Conservation (phyloP, 2,888 invertebrate species). For the Chydorus sphaericus region DNA sequence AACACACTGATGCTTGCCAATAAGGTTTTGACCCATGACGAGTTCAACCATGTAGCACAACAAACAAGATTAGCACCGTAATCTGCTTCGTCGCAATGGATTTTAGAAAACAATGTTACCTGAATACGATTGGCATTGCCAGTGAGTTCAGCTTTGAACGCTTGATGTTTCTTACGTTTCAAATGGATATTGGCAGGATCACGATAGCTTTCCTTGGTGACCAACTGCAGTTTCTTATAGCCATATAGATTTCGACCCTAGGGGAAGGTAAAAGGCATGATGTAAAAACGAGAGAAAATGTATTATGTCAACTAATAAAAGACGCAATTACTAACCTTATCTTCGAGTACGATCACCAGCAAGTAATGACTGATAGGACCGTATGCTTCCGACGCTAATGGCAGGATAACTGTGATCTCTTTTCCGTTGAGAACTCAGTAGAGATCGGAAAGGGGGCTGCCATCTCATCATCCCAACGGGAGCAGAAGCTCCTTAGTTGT, state of each 20-base stretch:
- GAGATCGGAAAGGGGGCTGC: too few relatives aligned
- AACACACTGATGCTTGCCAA: constrained; percentile 90
- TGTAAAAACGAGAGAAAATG: background rate
- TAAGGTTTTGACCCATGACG: constrained; percentile 85
- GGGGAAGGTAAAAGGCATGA: background rate
- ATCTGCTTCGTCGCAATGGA: background rate
- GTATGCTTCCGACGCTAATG: constrained; percentile 93
- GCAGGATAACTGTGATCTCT: constrained; percentile 70
- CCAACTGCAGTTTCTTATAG: constrained; percentile 95
- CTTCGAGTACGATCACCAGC: constrained; percentile 92
- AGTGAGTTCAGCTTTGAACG: constrained; percentile 96
- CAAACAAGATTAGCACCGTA: background rate
- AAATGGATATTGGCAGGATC: constrained; percentile 73
- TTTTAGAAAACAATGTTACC: background rate
- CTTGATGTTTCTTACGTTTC: constrained; percentile 99
- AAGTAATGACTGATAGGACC: constrained; percentile 96
- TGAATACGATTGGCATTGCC: constrained; percentile 97
- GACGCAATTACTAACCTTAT: constrained; percentile 41
- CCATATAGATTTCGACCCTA: constrained; percentile 96
- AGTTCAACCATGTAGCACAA: constrained; percentile 48
- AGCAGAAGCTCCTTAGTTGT: too few relatives aligned
- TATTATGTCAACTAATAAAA: background rate
- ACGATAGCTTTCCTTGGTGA: constrained; percentile 94
- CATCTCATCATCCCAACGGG: too few relatives aligned
- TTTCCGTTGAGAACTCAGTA: constrained; percentile 76